Conservation (phyloP, 2,888 invertebrate species). For the Lasioglossum vierecki region DNA sequence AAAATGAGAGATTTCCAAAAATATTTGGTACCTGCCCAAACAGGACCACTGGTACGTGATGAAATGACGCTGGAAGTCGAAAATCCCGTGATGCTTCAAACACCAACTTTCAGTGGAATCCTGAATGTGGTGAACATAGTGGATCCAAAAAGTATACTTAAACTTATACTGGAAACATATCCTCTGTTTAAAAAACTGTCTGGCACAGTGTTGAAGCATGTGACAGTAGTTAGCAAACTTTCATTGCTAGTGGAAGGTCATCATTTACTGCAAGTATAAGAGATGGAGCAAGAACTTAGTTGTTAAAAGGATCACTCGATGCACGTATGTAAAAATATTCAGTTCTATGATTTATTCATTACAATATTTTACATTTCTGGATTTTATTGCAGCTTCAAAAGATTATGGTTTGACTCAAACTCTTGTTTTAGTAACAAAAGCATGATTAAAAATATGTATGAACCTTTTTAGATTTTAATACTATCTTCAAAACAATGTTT, state of each 20-base stretch:
- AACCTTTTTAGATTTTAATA: neutral
- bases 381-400: conserved; percentile 76
- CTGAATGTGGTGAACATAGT: conserved; percentile 82
- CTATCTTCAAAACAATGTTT: conserved; percentile 43
- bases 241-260: conserved; percentile 92
- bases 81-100: conserved; percentile 88
- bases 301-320: conserved; percentile 93
- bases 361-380: neutral
- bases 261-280: conserved; percentile 94
- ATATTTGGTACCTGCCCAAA: conserved; percentile 87
- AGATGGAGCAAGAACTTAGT: conserved; percentile 96
- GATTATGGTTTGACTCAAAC: conserved; percentile 84
- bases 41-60: conserved; percentile 86
- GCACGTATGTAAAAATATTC: conserved; percentile 85
- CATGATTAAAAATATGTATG: too few relatives aligned
- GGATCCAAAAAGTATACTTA: neutral
- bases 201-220: conserved; percentile 98
- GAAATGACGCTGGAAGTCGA: conserved; percentile 89
- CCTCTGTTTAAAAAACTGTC: conserved; percentile 99
- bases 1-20: conserved; percentile 87
- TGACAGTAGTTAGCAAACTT: conserved; percentile 97
- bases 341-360: conserved; percentile 13
- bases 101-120: conserved; percentile 89
- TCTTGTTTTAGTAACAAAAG: too few relatives aligned
- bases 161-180: conserved; percentile 93